Conservation (phyloP, 2,888 invertebrate genomes). For the Tipula lateralis region DNA sequence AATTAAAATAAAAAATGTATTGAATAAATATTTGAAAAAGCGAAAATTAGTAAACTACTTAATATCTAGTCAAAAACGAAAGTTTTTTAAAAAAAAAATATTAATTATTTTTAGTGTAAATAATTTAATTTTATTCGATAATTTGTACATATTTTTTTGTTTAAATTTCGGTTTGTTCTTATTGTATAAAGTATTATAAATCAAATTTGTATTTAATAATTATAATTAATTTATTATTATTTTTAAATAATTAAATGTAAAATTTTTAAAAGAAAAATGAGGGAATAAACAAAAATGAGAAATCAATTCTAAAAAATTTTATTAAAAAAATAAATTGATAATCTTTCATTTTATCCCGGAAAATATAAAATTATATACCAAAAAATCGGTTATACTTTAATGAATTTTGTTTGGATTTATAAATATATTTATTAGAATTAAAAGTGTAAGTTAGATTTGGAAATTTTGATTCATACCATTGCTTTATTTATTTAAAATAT, state of each 20-base stretch:
- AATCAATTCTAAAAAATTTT: conserved; percentile 24
- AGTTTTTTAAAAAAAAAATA: neutral
- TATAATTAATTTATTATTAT: conserved; percentile 19
- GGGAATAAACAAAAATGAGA: neutral
- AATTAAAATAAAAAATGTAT: neutral
- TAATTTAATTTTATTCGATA: neutral
- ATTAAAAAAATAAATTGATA: neutral
- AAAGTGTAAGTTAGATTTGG: no score
- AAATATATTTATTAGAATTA: no score
- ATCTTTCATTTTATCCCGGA: no score
- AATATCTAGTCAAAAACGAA: neutral
- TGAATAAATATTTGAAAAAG: neutral
- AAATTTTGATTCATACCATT: no score
- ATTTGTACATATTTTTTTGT: neutral
- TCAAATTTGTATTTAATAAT: neutral
- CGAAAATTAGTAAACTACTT: neutral
- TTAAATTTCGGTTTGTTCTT: neutral
- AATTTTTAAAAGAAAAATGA: neutral
- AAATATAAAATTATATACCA: no score
- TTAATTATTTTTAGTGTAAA: conserved; percentile 4
- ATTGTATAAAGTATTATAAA: neutral
- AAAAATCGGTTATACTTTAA: no score
- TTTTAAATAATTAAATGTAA: conserved; percentile 19
- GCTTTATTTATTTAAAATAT: no score
- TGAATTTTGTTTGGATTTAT: no score